Evolutionary conservation across 2,797 vertebrate genomes (phyloP), one percentile per base, ranked within the genome.

Genomic region (Rhinoraja longicauda): DNA sequence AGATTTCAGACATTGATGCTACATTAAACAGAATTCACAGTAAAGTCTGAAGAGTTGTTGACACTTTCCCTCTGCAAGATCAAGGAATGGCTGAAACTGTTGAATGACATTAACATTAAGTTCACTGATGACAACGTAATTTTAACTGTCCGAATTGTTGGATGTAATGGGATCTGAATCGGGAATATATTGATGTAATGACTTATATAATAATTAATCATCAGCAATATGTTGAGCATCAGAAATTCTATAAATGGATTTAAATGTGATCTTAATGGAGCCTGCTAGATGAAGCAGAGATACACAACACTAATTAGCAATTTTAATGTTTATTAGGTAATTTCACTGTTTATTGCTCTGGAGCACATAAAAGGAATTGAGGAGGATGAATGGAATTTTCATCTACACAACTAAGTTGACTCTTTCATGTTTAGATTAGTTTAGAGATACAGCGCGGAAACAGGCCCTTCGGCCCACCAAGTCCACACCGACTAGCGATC

Each of bases 51-150:
- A 95, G 73, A 99, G 94, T 79, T 95, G 94, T n/a, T 93, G 95
- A 73, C 93, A 96, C 8, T 95, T 96, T 93, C 93, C 93, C 45
- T 93, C 94, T 0, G 97, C 94, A 93, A 99, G 96, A 93, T 95
- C 94, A 36, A 94, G 95, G 45, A 99, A 97, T 75, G 96, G 94
- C 92, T 95, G 96, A 95, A 99, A 98, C 77, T 96, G 95, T 78
- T 93, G 94, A 64, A n/a, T n/a, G n/a, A n/a, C n/a, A n/a, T n/a
- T n/a, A n/a, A n/a, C n/a, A n/a, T n/a, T 0, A 8, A 91, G 10
- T 13, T n/a, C 29, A 84, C 32, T 70, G 15, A 53, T 72, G 21
- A 29, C 21, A 53, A 92, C 26, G 29, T 72, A 45, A 53, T 75
- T 19, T 53, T 92, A 5, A 64, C 67, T 45, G 70, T 92, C 90